phyloP scores from a whole-genome alignment of 2,888 invertebrate genomes.

The Busseola fusca region DNA sequence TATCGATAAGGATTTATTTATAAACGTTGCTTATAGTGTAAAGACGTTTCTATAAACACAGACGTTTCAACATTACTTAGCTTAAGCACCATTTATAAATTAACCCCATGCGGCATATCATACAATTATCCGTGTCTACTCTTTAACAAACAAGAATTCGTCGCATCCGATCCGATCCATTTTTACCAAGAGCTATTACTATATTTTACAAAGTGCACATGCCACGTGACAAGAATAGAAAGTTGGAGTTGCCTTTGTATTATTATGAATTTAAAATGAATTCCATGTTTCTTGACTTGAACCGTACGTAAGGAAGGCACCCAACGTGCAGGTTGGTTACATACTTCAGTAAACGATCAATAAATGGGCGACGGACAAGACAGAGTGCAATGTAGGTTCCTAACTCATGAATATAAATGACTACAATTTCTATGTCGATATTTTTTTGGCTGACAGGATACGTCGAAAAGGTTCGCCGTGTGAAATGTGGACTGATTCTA shows the following conservation, averaged over 20 bases:
- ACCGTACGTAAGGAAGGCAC: constrained; percentile 5
- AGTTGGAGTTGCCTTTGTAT: constrained; percentile 8
- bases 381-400: constrained; percentile 6
- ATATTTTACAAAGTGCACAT: constrained; percentile 25
- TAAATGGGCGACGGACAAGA: constrained; percentile 18
- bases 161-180: constrained; percentile 3
- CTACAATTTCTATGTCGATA: constrained; percentile 12
- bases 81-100: neutral
- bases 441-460: constrained; percentile 4
- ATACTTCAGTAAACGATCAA: constrained; percentile 13
- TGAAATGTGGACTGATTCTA: constrained; percentile 19
- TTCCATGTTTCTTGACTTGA: constrained; percentile 17
- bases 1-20: neutral
- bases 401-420: constrained; percentile 37
- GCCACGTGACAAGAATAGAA: constrained; percentile 13
- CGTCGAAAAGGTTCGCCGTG: constrained; percentile 2
- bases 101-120: neutral
- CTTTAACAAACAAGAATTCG: constrained; percentile 10
- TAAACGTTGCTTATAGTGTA: neutral
- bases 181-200: constrained; percentile 30
- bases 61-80: neutral
- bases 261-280: constrained; percentile 11
- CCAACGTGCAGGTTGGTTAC: neutral
- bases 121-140: constrained; percentile 1
- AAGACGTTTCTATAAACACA: neutral